Conservation (phyloP, 1,140 invertebrate species). For the Gryon sp. region DNA sequence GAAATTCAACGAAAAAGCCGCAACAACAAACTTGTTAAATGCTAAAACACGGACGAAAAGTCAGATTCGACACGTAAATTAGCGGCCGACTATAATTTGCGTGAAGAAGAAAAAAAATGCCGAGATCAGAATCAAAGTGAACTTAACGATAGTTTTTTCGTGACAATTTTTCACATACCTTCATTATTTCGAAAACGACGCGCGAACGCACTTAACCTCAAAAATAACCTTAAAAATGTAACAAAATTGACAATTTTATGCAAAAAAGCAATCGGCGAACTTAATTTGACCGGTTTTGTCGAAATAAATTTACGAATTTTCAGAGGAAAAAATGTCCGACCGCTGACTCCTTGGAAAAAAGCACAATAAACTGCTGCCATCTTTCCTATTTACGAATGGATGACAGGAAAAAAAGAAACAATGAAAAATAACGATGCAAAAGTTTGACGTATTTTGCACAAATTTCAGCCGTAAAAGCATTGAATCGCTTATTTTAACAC, state of each 20-base stretch:
- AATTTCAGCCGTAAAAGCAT: slow-evolving; percentile 23
- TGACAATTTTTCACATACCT: slow-evolving; percentile 63
- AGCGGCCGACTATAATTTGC: slow-evolving; percentile 16
- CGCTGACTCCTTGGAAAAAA: slow-evolving; percentile 75
- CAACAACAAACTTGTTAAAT: slow-evolving; percentile 27
- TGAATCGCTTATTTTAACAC: slow-evolving; percentile 52
- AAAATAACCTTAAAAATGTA: slow-evolving; percentile 60
- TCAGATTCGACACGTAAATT: background rate
- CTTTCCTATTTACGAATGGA: slow-evolving; percentile 80
- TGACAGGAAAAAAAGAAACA: slow-evolving; percentile 78
- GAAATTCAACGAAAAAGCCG: slow-evolving; percentile 35
- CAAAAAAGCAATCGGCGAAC: slow-evolving; percentile 32
- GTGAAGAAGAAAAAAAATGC: slow-evolving; percentile 54
- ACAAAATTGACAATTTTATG: slow-evolving; percentile 54
- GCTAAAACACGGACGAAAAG: slow-evolving; percentile 12
- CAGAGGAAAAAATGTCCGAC: slow-evolving; percentile 76
- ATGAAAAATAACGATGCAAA: slow-evolving; percentile 76
- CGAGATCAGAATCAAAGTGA: slow-evolving; percentile 50
- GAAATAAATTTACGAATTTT: slow-evolving; percentile 60
- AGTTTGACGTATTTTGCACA: slow-evolving; percentile 64
- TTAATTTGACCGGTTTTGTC: slow-evolving; percentile 40
- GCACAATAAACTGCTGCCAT: slow-evolving; percentile 80
- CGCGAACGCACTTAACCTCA: slow-evolving; percentile 64
- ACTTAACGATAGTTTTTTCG: slow-evolving; percentile 63
- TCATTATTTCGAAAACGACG: slow-evolving; percentile 65